These are phyloP conservation scores for Sarcophaga peregrina DNA, from an alignment of 1,140 invertebrate genomes.

Conservation along the genomic window DNA sequence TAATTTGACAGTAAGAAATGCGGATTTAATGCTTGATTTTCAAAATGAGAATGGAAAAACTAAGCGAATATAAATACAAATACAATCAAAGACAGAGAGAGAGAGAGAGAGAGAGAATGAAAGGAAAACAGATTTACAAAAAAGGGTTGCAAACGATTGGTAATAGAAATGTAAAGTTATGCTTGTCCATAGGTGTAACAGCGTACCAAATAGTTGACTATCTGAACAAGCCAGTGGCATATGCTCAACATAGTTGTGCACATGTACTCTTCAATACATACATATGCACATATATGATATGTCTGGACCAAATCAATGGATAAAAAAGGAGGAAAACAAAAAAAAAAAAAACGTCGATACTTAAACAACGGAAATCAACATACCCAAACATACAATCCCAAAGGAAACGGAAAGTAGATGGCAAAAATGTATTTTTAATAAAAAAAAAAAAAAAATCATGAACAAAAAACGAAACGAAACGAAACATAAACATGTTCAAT, in stretches of 20 bases:
- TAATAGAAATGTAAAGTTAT: background rate
- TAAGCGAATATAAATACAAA: background rate
- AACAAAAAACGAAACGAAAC: constrained; percentile 29
- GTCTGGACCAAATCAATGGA: background rate
- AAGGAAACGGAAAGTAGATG: constrained; percentile 41
- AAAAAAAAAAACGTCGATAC: constrained; percentile 5
- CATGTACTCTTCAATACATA: background rate
- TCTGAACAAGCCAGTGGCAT: background rate
- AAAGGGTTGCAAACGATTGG: background rate
- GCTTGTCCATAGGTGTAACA: background rate
- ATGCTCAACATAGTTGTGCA: background rate
- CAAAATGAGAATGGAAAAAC: constrained; percentile 13
- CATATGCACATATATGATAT: background rate
- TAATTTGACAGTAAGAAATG: constrained; percentile 30
- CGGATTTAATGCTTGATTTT: constrained; percentile 15
- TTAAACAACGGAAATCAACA: constrained; percentile 46
- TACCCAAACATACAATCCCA: constrained; percentile 12
- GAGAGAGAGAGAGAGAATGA: too few relatives aligned
- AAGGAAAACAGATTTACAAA: background rate
- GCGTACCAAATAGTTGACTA: background rate
- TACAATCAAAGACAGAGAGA: too few relatives aligned
- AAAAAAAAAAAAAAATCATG: constrained; percentile 7
- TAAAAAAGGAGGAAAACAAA: background rate
- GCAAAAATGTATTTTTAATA: background rate
- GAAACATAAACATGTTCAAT: constrained; percentile 17